Percentiles rank a stretch among this genome's conserved stretches.
Evolutionary conservation across 2,888 invertebrate genomes (phyloP).

Genomic region (Xestia sexstrigata): DNA sequence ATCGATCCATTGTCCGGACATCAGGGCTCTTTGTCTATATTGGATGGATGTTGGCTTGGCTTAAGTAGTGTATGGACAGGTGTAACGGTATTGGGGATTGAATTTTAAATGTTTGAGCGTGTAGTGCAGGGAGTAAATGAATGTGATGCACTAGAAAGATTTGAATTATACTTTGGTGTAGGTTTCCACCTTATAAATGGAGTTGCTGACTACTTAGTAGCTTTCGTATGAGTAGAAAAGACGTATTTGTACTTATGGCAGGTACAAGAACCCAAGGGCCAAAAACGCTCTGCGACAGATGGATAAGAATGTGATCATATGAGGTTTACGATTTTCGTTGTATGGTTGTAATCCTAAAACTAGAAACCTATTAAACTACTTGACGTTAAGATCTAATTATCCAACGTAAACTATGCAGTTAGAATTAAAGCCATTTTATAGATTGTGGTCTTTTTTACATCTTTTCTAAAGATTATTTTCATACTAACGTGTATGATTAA

Average conservation of each 20-base stretch:
- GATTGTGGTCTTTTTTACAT: not conserved
- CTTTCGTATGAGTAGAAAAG: not conserved
- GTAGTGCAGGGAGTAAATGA: not conserved
- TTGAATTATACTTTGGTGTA: not conserved
- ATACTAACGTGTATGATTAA: not conserved
- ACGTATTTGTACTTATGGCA: not conserved
- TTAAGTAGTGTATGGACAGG: slow-evolving; percentile 40
- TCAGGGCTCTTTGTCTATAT: slow-evolving; percentile 57
- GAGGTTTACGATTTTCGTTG: not conserved
- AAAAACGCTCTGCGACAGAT: not conserved
- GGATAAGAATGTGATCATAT: not conserved
- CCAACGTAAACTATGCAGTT: not conserved
- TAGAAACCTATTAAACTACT: not conserved
- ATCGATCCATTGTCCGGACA: slow-evolving; percentile 72
- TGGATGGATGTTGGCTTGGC: slow-evolving; percentile 48
- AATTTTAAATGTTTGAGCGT: slow-evolving; percentile 25
- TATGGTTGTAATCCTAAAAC: not conserved
- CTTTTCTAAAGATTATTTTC: not conserved
- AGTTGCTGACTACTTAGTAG: not conserved
- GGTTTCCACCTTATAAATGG: too few species aligned
- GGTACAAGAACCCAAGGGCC: not conserved
- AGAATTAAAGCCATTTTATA: not conserved
- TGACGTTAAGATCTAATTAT: not conserved
- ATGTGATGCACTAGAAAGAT: not conserved
- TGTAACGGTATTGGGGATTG: slow-evolving; percentile 37